Conservation (phyloP, 2,797 vertebrate species). For the Thripadectes ignobilis region DNA sequence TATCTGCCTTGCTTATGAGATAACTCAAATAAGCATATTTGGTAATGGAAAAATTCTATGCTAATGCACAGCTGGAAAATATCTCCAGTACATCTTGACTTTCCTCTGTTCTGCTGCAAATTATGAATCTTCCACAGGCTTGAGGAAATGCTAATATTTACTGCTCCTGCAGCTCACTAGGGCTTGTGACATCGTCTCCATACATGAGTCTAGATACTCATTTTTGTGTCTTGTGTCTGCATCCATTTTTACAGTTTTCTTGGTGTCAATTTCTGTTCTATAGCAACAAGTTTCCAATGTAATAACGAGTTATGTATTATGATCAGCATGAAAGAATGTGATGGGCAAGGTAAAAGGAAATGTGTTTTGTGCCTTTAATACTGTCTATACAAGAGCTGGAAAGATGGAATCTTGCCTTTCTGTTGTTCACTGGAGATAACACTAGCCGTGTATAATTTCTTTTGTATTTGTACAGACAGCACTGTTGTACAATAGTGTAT, state of each 20-base stretch:
- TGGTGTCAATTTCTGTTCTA: not conserved
- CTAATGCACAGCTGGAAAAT: not conserved
- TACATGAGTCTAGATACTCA: not conserved
- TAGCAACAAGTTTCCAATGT: not conserved
- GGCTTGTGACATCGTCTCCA: not conserved
- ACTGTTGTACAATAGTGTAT: not conserved
- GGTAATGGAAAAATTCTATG: not conserved
- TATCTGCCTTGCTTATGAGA: not conserved
- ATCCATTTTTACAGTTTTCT: not conserved
- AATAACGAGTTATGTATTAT: not conserved
- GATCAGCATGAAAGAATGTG: not conserved
- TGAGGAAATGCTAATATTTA: not conserved
- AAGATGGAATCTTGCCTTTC: not conserved
- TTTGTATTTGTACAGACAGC: not conserved
- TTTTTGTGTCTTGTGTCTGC: not conserved
- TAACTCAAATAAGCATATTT: not conserved
- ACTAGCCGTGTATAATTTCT: fast-evolving
- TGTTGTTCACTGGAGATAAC: not conserved
- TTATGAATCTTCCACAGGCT: not conserved
- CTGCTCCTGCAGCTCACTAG: not conserved
- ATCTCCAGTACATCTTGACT: not conserved
- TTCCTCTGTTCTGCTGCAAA: not conserved
- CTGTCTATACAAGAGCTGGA: not conserved
- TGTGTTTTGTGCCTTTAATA: not conserved
- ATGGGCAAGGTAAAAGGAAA: not conserved